Conservation (phyloP, 2,113 vertebrate species). For the Tamias sibiricus region DNA sequence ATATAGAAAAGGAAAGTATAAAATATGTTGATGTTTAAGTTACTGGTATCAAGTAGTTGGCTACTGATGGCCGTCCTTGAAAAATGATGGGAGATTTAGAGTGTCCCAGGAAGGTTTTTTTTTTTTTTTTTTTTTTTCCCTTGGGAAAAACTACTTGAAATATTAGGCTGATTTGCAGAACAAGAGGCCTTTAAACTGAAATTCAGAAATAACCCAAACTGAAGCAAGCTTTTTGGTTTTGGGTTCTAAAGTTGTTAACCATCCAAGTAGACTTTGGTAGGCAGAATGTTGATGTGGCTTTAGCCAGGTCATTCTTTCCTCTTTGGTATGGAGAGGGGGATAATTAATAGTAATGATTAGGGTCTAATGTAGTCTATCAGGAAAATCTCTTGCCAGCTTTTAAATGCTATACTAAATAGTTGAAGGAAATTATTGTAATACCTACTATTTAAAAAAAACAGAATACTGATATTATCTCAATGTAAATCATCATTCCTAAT, state of each 20-base stretch:
- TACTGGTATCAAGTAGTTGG: neutral
- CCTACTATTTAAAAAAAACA: neutral
- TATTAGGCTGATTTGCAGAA: constrained; percentile 59
- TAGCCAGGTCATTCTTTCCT: constrained; percentile 44
- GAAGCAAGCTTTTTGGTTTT: constrained; percentile 77
- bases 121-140: neutral
- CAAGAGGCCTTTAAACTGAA: constrained; percentile 73
- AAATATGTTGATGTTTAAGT: neutral
- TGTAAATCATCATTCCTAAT: constrained; percentile 52
- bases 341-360: constrained; percentile 33
- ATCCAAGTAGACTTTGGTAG: constrained; percentile 82
- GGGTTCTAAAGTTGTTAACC: constrained; percentile 77
- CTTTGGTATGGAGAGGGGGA: neutral
- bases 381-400: constrained; percentile 63
- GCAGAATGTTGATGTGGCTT: constrained; percentile 19
- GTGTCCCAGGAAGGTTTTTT: neutral
- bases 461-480: constrained; percentile 36
- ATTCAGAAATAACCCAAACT: constrained; percentile 66
- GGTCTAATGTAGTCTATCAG: constrained; percentile 27
- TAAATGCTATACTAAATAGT: constrained; percentile 72
- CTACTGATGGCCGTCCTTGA: constrained; percentile 9
- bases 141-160: constrained; percentile 73
- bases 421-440: neutral
- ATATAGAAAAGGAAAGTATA: neutral
- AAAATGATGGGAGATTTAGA: constrained; percentile 7